Percentiles rank a stretch among this genome's conserved stretches.
phyloP scores from a whole-genome alignment of 2,888 invertebrate species.

The Pachliopta kotzebuea region DNA sequence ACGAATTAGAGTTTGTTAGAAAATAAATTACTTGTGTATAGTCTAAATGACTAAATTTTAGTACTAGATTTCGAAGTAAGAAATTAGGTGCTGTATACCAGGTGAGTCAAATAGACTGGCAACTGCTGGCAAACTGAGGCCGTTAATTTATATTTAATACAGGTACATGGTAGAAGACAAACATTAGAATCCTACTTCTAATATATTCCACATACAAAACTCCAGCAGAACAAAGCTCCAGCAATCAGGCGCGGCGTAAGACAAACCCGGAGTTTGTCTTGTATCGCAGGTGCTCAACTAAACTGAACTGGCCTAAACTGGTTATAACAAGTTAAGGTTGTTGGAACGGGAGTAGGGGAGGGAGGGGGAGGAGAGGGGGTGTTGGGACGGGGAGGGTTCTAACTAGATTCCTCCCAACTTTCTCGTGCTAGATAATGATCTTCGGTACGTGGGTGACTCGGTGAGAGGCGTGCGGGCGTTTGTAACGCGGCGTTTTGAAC shows the following conservation, averaged over 20 bases:
- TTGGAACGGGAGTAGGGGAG: slow-evolving; percentile 40
- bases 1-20: too few species aligned
- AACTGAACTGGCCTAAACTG: slow-evolving; percentile 72
- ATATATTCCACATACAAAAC: slow-evolving; percentile 20
- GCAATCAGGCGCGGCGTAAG: slow-evolving; percentile 46
- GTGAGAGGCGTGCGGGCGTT: slow-evolving; percentile 37
- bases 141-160: too few species aligned
- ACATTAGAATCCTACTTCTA: slow-evolving; percentile 1
- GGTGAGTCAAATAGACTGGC: too few species aligned
- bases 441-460: slow-evolving; percentile 70
- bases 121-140: too few species aligned
- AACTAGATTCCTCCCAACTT: slow-evolving; percentile 77
- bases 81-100: too few species aligned
- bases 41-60: too few species aligned
- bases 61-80: too few species aligned
- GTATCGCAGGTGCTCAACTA: slow-evolving; percentile 73
- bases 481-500: slow-evolving; percentile 40
- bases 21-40: too few species aligned
- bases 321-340: slow-evolving; percentile 74
- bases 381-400: slow-evolving; percentile 46
- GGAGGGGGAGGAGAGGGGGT: slow-evolving; percentile 40
- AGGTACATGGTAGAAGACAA: background rate
- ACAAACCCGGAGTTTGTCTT: slow-evolving; percentile 60
- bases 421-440: slow-evolving; percentile 77
- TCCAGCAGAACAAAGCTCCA: slow-evolving; percentile 17